phyloP scores from a whole-genome alignment of 2,888 invertebrate genomes.

The Drosophila subquinaria region DNA sequence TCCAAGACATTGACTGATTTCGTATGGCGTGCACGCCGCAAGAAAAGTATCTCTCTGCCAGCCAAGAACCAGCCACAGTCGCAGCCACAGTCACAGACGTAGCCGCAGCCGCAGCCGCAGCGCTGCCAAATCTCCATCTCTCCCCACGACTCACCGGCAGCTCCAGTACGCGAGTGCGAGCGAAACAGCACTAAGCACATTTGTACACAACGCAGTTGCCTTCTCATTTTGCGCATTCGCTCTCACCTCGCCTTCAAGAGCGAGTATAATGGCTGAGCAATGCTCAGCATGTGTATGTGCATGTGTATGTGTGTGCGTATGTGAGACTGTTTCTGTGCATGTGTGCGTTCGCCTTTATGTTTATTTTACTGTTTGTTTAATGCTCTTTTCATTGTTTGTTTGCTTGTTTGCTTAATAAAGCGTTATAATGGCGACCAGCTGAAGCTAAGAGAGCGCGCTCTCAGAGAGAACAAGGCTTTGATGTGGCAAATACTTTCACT shows the following conservation, averaged over 20 bases:
- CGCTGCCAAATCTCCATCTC: conserved; percentile 58
- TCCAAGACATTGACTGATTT: conserved; percentile 83
- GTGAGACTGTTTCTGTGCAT: background rate
- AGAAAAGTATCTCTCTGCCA: conserved; percentile 76
- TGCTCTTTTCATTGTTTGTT: conserved; percentile 57
- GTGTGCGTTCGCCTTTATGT: conserved; percentile 28
- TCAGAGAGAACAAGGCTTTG: conserved; percentile 19
- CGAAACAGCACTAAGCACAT: conserved; percentile 35
- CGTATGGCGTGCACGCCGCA: conserved; percentile 79
- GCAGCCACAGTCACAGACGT: conserved; percentile 28
- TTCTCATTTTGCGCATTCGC: conserved; percentile 31
- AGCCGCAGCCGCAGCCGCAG: conserved; percentile 24
- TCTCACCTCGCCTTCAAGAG: conserved; percentile 42
- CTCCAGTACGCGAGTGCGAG: conserved; percentile 42
- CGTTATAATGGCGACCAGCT: conserved; percentile 60
- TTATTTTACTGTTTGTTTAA: conserved; percentile 57
- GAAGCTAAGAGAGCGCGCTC: conserved; percentile 20
- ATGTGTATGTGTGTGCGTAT: background rate
- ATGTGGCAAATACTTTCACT: conserved; percentile 19
- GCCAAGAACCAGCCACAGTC: conserved; percentile 44
- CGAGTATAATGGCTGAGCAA: conserved; percentile 50
- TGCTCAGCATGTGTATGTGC: conserved; percentile 22
- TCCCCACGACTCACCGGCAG: conserved; percentile 23
- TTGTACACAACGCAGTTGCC: conserved; percentile 29
- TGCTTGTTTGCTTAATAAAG: conserved; percentile 58